These are phyloP conservation scores for Laodelphax striatellus DNA, from an alignment of 1,140 invertebrate genomes.

Conservation along the genomic window DNA sequence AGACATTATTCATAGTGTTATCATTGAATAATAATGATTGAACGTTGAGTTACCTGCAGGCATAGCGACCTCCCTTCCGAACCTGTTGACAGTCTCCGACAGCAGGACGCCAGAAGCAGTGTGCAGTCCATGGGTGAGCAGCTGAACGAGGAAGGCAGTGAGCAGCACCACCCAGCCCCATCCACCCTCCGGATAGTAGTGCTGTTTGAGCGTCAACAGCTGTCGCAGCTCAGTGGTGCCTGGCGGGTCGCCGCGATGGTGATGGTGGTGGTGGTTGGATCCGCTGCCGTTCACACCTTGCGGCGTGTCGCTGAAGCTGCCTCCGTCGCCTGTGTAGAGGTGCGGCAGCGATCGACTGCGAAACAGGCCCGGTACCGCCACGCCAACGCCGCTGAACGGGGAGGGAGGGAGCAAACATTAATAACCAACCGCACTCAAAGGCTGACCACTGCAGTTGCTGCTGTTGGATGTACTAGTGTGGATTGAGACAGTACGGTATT, in stretches of 20 bases:
- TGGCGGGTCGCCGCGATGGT: neutral
- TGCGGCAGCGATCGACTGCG: conserved; percentile 35
- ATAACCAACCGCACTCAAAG: no score
- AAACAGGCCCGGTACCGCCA: conserved; percentile 27
- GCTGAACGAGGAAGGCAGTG: conserved; percentile 45
- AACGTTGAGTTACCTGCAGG: conserved; percentile 35
- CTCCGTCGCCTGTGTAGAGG: conserved; percentile 27
- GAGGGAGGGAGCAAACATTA: no score
- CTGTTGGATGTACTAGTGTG: no score
- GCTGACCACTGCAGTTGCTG: no score
- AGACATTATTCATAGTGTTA: no score
- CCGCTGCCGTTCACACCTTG: neutral
- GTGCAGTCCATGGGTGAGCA: conserved; percentile 50
- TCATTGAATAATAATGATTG: no score
- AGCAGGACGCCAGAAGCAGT: conserved; percentile 42
- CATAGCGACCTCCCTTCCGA: conserved; percentile 33
- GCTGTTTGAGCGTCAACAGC: conserved; percentile 47
- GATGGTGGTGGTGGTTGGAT: neutral
- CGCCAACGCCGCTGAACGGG: conserved; percentile 20
- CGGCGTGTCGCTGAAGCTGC: conserved; percentile 31
- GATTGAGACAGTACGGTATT: no score
- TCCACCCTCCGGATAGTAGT: conserved; percentile 63
- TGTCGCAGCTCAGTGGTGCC: conserved; percentile 35
- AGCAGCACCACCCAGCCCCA: conserved; percentile 59
- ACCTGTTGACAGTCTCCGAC: conserved; percentile 37